These are phyloP conservation scores for Psittacula cyanocephala DNA, from an alignment of 2,113 vertebrate species.

Conservation along the genomic window DNA sequence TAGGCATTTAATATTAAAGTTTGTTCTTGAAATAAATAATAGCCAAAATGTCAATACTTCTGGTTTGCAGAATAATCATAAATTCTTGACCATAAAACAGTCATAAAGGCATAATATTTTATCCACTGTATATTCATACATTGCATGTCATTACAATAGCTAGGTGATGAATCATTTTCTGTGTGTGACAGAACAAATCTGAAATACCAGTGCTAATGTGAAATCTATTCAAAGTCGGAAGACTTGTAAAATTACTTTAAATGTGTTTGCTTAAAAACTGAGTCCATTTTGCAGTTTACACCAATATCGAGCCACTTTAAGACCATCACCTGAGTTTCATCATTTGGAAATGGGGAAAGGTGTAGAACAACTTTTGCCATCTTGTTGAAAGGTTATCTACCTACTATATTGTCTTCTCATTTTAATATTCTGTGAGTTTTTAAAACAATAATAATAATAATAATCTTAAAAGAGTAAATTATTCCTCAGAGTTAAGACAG, in stretches of 20 bases:
- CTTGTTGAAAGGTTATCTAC: neutral
- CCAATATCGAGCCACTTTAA: neutral
- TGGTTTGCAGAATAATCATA: slow-evolving; percentile 75
- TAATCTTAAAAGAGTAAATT: neutral
- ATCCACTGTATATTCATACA: slow-evolving; percentile 67
- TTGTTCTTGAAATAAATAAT: slow-evolving; percentile 76
- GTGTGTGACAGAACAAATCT: slow-evolving; percentile 69
- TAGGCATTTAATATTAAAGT: slow-evolving; percentile 69
- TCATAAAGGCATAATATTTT: slow-evolving; percentile 75
- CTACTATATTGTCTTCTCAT: neutral
- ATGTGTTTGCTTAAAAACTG: slow-evolving; percentile 22
- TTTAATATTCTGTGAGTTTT: neutral
- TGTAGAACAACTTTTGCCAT: neutral
- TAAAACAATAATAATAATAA: neutral
- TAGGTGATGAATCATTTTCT: slow-evolving; percentile 66
- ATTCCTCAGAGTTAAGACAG: neutral
- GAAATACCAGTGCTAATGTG: slow-evolving; percentile 63
- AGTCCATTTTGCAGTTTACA: slow-evolving; percentile 8
- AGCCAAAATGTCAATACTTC: slow-evolving; percentile 74
- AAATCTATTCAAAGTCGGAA: slow-evolving; percentile 55
- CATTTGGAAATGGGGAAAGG: slow-evolving; percentile 1
- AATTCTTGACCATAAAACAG: slow-evolving; percentile 74
- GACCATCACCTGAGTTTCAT: neutral
- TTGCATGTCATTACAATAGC: slow-evolving; percentile 71
- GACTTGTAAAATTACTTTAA: slow-evolving; percentile 25